A percentile compares a stretch with the other conserved stretches of the same genome.
These are phyloP conservation scores for Periphyllus acericola DNA, from an alignment of 2,888 invertebrate species.

Conservation along the genomic window DNA sequence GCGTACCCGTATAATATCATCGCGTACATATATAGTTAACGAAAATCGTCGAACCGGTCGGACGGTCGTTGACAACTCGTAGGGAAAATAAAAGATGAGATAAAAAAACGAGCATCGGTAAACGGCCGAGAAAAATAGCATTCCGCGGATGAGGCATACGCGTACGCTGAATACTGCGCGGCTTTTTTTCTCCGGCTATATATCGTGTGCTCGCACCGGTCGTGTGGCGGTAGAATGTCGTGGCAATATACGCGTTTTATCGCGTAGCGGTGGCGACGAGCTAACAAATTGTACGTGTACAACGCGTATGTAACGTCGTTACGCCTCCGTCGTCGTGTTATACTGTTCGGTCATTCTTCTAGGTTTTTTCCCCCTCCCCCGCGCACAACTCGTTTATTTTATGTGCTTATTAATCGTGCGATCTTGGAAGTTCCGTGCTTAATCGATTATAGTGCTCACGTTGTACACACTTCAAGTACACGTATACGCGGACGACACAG, in stretches of 20 bases:
- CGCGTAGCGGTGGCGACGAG: slow-evolving; percentile 23
- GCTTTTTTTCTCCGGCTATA: slow-evolving; percentile 16
- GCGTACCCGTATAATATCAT: neutral
- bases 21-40: neutral
- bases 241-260: slow-evolving; percentile 49
- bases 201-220: slow-evolving; percentile 12
- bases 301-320: slow-evolving; percentile 42
- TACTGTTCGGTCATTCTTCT: slow-evolving; percentile 36
- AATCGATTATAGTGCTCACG: neutral
- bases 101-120: neutral
- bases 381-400: neutral
- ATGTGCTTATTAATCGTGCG: slow-evolving; percentile 4
- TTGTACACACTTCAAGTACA: neutral
- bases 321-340: slow-evolving; percentile 34
- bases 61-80: neutral
- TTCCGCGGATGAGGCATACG: slow-evolving; percentile 7
- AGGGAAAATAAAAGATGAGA: neutral
- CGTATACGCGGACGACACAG: no score
- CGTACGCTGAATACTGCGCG: neutral
- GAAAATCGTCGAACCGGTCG: neutral
- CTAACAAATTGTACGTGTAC: slow-evolving; percentile 53
- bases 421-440: neutral
- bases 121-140: neutral
- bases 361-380: neutral
- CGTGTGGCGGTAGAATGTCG: slow-evolving; percentile 19